Base-by-base conservation (phyloP, 2,888 invertebrate species). In the Melanchra persicariae region DNA sequence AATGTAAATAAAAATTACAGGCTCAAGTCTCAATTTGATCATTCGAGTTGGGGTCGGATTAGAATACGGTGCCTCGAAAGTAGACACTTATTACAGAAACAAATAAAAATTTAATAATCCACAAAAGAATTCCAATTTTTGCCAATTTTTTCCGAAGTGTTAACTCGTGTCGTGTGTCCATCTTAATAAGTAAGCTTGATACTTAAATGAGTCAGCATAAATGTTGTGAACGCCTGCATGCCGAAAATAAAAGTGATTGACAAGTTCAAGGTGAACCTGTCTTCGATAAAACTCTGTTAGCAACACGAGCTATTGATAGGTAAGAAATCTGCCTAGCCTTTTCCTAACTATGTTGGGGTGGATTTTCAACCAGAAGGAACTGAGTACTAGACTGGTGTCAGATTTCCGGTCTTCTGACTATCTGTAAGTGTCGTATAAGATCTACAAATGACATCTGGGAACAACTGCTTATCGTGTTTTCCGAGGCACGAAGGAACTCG, bases 221-320 rank as follows among this genome's bases (percentile, higher is more conserved):
- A 63, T 63, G 47, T 71, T 79, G 45, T 37, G 10, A 58, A 74
- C 22, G 22, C 43, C 57, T 58, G 45, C 67, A 47, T 63, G 59
- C 26, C 22, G 1, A 43, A 75, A 79, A 74, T 79, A 63, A 74
- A 59, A 62, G 26, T 59, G 40, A 54, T 52, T 59, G 58, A 52
- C 47, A 52, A 59, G 52, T 59, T 79, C 74, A 76, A 74, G 59
- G 74, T 79, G 40, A 78, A 40, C 6, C 17, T 57, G 1, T 17
- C 37, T 47, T 24, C 17, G 26, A 43, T 45, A 30, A 72, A 52
- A 52, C 52, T 62, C 9, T 72, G 24, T 52, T 47, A 58, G 22
- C 19, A 62, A 58, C 22, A 34, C 5, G 17, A 45, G 3, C 12
- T 34, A 30, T 55, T 40, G 15, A 43, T 17, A 9, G 6, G 24